These are phyloP conservation scores for Diloba caeruleocephala DNA, from an alignment of 2,888 invertebrate species.

Conservation along the genomic window DNA sequence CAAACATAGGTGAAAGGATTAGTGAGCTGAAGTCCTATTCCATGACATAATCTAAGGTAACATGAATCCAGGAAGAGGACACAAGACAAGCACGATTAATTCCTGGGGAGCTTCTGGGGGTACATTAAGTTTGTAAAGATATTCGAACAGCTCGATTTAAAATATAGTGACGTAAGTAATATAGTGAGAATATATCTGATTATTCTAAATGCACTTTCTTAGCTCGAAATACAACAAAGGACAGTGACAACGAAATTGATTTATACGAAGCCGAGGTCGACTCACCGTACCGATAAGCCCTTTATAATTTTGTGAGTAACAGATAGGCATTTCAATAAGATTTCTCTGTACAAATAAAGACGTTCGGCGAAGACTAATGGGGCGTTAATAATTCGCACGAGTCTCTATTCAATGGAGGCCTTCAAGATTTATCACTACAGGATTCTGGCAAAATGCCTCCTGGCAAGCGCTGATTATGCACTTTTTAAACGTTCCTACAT, in stretches of 20 bases:
- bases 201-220: slow-evolving; percentile 42
- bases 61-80: too few species aligned
- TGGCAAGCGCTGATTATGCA: slow-evolving; percentile 83
- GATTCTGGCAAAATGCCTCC: slow-evolving; percentile 86
- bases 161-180: slow-evolving; percentile 1
- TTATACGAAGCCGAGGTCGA: slow-evolving; percentile 55
- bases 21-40: too few species aligned
- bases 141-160: not conserved
- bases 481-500: slow-evolving; percentile 70
- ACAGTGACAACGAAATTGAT: slow-evolving; percentile 60
- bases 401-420: slow-evolving; percentile 83
- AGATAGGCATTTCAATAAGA: slow-evolving; percentile 72
- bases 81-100: too few species aligned
- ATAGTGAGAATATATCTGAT: slow-evolving; percentile 6
- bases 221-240: slow-evolving; percentile 49
- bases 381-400: slow-evolving; percentile 85
- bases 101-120: too few species aligned
- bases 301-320: slow-evolving; percentile 67
- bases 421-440: slow-evolving; percentile 85
- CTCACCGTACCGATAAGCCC: slow-evolving; percentile 61
- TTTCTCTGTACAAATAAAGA: slow-evolving; percentile 81
- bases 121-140: too few species aligned
- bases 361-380: slow-evolving; percentile 83
- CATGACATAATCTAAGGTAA: too few species aligned
- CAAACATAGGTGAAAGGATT: too few species aligned